Base-by-base conservation (phyloP, 2,113 vertebrate genomes). In the Isurus oxyrinchus region DNA sequence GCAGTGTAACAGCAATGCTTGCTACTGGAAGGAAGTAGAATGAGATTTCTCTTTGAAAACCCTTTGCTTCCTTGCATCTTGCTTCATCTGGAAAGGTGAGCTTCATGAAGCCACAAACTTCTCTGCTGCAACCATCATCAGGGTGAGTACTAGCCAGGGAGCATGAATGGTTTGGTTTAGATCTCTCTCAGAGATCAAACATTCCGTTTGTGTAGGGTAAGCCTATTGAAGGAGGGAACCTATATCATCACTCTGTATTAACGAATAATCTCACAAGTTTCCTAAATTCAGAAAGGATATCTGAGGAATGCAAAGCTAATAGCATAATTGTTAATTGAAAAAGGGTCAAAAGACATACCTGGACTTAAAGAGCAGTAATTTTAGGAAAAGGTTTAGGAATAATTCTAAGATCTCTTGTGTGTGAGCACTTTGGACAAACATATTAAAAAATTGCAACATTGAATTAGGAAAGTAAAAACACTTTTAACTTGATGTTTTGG, bases 111-210 rank as follows among this genome's bases (percentile, higher is more conserved):
- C 94, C 96, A 96, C 96, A 63, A 61, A 96, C 96, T 96, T 96
- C 97, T 97, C 96, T 97, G 97, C 76, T 72, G 96, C 97, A 96
- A 66, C 19, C 91, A 96, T 97, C 96, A 97, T 97, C 96, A 5
- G 14, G 49, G 57, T 55, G 86, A 88, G 53, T 55, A 13, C 86
- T 27, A 21, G 19, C 81, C 35, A 79, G 84, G 5, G 21, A 21
- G 53, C 27, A 21, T 19, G 19, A 91, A 61, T 31, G 19, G 14
- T 0, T 21, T 2, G 40, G 40, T 40, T 21, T 84, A 6, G 16
- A 44, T 91, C 11, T 91, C 88, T 59, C 27, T 59, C 10, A 27
- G 25, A 88, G 14, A 55, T 25, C 61, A 59, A 61, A n/a, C 5
- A 35, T 91, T 91, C 31, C 31, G 35, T 59, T 61, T 91, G 55